Evolutionary conservation across 2,888 invertebrate genomes (phyloP).

Genomic region (Lydus trimaculatus): DNA sequence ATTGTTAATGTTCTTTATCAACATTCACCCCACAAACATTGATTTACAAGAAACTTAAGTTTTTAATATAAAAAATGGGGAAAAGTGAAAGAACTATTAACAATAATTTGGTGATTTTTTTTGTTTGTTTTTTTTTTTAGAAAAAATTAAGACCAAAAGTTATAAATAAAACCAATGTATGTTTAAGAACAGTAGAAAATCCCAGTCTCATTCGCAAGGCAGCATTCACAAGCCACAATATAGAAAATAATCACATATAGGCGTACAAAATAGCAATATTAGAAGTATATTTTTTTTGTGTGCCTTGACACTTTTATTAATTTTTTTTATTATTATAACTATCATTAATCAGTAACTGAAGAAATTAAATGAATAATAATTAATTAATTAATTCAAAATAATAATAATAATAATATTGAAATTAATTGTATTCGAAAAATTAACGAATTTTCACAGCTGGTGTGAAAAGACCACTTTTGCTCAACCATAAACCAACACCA

Average conservation of each 20-base stretch:
- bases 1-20: slow-evolving; percentile 1
- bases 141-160: neutral
- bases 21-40: neutral
- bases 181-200: slow-evolving; percentile 46
- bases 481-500: slow-evolving; percentile 86
- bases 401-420: slow-evolving; percentile 17
- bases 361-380: neutral
- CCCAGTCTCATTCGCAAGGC: slow-evolving; percentile 57
- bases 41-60: neutral
- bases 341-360: neutral
- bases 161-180: neutral
- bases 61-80: neutral
- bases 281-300: slow-evolving; percentile 13
- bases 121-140: neutral
- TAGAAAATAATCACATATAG: slow-evolving; percentile 49
- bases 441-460: slow-evolving; percentile 59
- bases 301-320: slow-evolving; percentile 8
- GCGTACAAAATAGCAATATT: slow-evolving; percentile 41
- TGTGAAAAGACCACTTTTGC: slow-evolving; percentile 60
- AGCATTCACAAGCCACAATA: slow-evolving; percentile 52
- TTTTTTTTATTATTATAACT: neutral
- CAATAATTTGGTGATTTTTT: neutral
- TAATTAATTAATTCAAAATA: neutral
- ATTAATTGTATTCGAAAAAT: slow-evolving; percentile 20
- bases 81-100: neutral